phyloP scores from a whole-genome alignment of 2,797 vertebrate species.

The Sebastiscus tertius region DNA sequence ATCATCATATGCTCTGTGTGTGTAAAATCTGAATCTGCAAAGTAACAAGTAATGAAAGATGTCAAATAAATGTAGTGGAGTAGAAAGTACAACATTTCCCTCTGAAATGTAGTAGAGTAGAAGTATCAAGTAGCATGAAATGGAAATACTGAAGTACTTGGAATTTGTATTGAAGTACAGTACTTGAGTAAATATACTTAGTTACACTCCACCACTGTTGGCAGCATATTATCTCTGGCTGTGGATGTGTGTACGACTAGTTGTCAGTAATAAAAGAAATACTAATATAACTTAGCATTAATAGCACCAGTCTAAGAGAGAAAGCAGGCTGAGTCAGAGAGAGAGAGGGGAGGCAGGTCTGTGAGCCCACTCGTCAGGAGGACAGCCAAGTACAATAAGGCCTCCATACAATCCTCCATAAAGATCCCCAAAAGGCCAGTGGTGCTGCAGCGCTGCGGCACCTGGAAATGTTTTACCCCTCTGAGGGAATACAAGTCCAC shows the following conservation, averaged over 20 bases:
- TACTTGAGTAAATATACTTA: background rate
- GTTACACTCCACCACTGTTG: background rate
- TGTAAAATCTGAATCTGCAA: background rate
- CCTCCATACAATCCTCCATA: constrained; percentile 36
- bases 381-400: constrained; percentile 60
- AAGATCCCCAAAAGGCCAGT: constrained; percentile 25
- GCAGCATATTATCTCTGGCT: background rate
- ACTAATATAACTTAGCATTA: background rate
- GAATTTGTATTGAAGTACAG: background rate
- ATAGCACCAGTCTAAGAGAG: background rate
- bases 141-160: background rate
- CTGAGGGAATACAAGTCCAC: constrained; percentile 43
- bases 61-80: background rate
- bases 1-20: background rate
- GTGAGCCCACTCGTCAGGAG: constrained; percentile 37
- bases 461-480: constrained; percentile 75
- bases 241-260: background rate
- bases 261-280: background rate
- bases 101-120: background rate
- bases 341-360: background rate
- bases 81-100: background rate
- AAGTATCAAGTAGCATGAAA: background rate
- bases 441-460: constrained; percentile 49
- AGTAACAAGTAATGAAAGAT: background rate
- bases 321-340: background rate